Conservation (phyloP, 2,888 invertebrate species). For the Megalurothrips usitatus region DNA sequence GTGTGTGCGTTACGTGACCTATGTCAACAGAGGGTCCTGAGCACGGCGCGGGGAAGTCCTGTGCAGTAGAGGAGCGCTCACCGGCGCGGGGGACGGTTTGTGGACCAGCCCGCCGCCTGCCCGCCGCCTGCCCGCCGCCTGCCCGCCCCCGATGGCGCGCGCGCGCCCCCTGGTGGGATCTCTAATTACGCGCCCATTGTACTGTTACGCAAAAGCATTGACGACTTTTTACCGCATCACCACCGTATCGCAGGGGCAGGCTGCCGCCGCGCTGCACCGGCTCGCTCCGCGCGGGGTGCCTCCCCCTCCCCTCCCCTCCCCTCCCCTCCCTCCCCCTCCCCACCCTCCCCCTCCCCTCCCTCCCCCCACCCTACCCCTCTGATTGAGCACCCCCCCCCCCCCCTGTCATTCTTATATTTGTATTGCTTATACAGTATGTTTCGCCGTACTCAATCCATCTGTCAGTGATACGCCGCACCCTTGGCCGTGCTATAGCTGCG, state of each 20-base stretch:
- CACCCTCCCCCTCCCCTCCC: not conserved
- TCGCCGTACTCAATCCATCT: not conserved
- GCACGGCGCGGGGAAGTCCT: too few species aligned
- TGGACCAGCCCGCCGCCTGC: too few species aligned
- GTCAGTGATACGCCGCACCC: not conserved
- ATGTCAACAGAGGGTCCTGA: too few species aligned
- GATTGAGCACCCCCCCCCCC: not conserved
- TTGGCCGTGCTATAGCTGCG: too few species aligned
- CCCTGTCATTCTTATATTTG: not conserved
- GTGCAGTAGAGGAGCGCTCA: too few species aligned
- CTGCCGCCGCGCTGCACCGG: not conserved
- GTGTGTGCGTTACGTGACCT: too few species aligned
- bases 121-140: too few species aligned
- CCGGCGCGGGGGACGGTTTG: too few species aligned
- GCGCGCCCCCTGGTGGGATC: not conserved
- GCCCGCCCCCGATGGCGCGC: too few species aligned
- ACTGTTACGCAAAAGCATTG: not conserved
- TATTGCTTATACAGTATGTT: slow-evolving; percentile 10
- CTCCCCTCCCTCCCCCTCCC: not conserved
- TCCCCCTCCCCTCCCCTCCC: not conserved
- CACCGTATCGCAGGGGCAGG: not conserved
- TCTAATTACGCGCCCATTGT: not conserved
- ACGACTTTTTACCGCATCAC: not conserved
- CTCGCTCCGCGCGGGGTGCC: not conserved
- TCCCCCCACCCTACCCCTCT: not conserved